phyloP scores from a whole-genome alignment of 2,797 vertebrate species.

The Enteromius argenteus region DNA sequence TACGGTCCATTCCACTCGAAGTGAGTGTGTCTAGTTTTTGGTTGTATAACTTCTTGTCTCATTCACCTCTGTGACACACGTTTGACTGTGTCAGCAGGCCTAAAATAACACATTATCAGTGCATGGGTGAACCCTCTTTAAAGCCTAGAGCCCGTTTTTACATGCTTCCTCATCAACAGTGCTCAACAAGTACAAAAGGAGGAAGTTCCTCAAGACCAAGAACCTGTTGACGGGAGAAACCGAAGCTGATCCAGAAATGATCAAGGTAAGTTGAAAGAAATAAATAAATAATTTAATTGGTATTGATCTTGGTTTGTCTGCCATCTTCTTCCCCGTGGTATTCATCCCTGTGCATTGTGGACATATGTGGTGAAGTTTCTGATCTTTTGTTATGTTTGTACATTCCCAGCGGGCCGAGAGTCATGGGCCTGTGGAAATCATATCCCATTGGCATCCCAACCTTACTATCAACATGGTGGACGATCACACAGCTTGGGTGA shows the following conservation, averaged over 20 bases:
- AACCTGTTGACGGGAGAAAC: constrained; percentile 95
- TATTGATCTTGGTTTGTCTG: not conserved
- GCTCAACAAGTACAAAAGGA: constrained; percentile 95
- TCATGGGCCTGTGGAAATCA: constrained; percentile 92
- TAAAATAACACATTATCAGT: constrained; percentile 19
- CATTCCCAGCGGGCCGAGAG: constrained; percentile 83
- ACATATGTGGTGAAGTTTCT: not conserved
- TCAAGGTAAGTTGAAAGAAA: constrained; percentile 76
- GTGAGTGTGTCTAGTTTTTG: constrained; percentile 73
- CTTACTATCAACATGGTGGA: constrained; percentile 98
- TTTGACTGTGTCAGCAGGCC: not conserved
- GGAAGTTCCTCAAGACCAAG: constrained; percentile 94
- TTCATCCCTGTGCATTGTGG: not conserved
- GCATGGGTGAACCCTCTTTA: constrained; percentile 15
- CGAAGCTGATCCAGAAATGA: constrained; percentile 90
- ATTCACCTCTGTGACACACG: not conserved
- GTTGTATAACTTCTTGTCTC: not conserved
- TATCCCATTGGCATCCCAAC: constrained; percentile 98
- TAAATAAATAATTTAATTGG: not conserved
- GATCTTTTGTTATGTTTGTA: not conserved
- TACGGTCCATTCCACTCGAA: constrained; percentile 88
- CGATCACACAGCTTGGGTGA: constrained; percentile 97
- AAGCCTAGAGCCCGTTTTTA: not conserved
- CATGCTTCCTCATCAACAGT: constrained; percentile 73
- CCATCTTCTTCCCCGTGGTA: not conserved